A percentile compares a stretch with the other conserved stretches of the same genome.
These are phyloP conservation scores for Sinodicranocentrus sp. DNA, from an alignment of 2,888 invertebrate species.

Conservation along the genomic window DNA sequence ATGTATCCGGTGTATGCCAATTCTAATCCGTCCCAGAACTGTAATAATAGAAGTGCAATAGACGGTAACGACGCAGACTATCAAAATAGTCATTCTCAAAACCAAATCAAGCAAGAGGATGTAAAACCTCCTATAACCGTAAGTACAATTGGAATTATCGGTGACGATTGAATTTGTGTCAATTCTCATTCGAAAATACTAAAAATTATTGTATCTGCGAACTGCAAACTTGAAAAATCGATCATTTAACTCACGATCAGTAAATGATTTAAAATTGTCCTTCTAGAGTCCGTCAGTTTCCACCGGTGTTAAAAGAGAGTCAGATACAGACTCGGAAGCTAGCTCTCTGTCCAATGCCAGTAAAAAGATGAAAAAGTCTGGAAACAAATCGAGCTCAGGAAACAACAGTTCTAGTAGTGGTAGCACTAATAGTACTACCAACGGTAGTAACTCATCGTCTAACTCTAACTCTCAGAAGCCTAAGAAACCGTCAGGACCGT, in stretches of 20 bases:
- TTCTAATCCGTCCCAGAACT: conserved; percentile 73
- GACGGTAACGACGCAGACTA: conserved; percentile 73
- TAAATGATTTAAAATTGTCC: not conserved
- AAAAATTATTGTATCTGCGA: too few species aligned
- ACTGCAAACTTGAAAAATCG: too few species aligned
- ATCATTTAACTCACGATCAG: not conserved
- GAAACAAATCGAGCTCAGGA: conserved; percentile 71
- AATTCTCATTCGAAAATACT: too few species aligned
- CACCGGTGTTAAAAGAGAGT: conserved; percentile 83
- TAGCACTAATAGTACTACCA: conserved; percentile 67
- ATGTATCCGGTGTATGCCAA: conserved; percentile 81
- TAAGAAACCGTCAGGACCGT: conserved; percentile 76
- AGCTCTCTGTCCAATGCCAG: conserved; percentile 78
- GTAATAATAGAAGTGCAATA: conserved; percentile 77
- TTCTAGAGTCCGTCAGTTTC: conserved; percentile 80
- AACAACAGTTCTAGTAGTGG: conserved; percentile 68
- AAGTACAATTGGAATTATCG: conserved; percentile 20
- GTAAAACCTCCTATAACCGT: conserved; percentile 76
- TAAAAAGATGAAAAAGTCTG: conserved; percentile 76
- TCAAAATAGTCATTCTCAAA: conserved; percentile 73
- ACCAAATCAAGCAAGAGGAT: conserved; percentile 69
- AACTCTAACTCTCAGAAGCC: conserved; percentile 73
- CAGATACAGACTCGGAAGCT: conserved; percentile 84
- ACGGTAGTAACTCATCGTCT: conserved; percentile 64
- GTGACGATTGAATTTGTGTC: not conserved